Conservation (phyloP, 2,797 vertebrate genomes). For the Pseudopleuronectes americanus region DNA sequence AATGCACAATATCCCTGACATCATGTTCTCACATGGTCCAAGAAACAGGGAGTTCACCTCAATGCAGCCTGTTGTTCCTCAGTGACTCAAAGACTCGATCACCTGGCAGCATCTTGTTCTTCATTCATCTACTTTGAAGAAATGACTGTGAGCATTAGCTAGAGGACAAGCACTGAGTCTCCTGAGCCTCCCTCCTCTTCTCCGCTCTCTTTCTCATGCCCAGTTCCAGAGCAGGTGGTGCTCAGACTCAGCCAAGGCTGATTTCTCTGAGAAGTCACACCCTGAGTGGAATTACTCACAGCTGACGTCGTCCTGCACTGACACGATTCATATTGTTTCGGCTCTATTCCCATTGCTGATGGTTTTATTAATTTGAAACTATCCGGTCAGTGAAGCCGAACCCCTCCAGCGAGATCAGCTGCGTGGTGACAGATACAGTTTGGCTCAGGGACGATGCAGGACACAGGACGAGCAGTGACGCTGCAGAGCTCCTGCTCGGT, state of each 20-base stretch:
- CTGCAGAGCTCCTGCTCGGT: slow-evolving; percentile 12
- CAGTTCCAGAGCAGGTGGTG: slow-evolving; percentile 57
- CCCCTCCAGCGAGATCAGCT: background rate
- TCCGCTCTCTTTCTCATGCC: background rate
- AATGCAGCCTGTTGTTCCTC: background rate
- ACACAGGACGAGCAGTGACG: background rate
- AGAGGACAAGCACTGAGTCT: background rate
- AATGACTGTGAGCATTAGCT: slow-evolving; percentile 18
- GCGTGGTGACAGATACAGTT: background rate
- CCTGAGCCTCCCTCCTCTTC: background rate
- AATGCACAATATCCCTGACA: too few species aligned
- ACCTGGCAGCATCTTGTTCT: slow-evolving; percentile 24
- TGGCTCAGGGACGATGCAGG: background rate
- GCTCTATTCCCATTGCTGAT: slow-evolving; percentile 1
- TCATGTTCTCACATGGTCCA: background rate
- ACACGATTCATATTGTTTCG: slow-evolving; percentile 7
- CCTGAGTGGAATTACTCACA: slow-evolving; percentile 49
- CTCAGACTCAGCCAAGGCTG: slow-evolving; percentile 34
- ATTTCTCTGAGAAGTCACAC: slow-evolving; percentile 46
- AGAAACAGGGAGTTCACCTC: slow-evolving; percentile 48
- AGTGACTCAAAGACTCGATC: slow-evolving; percentile 4
- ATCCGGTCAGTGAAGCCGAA: background rate
- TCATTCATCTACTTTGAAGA: slow-evolving; percentile 34
- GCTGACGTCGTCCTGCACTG: background rate
- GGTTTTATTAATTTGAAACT: background rate